phyloP scores from a whole-genome alignment of 2,797 vertebrate genomes.

The Paguma larvata region DNA sequence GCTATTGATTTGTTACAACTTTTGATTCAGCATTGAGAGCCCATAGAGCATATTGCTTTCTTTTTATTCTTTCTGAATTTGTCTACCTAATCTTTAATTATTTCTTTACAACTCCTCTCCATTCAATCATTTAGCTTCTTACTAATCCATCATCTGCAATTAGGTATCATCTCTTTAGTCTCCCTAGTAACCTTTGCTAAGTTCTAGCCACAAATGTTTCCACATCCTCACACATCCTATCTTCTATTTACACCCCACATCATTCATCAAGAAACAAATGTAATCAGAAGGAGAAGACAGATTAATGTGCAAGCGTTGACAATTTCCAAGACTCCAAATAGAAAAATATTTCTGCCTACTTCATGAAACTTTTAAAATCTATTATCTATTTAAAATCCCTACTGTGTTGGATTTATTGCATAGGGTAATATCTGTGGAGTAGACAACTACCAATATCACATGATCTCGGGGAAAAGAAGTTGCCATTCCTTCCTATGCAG shows the following conservation, averaged over 20 bases:
- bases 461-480: not conserved
- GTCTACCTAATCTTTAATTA: not conserved
- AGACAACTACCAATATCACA: not conserved
- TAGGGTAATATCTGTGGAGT: not conserved
- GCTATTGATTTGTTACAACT: not conserved
- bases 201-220: not conserved
- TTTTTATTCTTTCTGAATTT: conserved; percentile 10
- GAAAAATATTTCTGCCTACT: not conserved
- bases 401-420: not conserved
- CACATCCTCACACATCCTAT: not conserved
- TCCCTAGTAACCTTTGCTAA: not conserved
- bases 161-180: not conserved
- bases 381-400: not conserved
- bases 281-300: not conserved
- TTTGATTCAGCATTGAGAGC: not conserved
- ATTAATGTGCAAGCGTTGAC: not conserved
- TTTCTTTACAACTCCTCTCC: not conserved
- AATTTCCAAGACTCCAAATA: not conserved
- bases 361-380: not conserved
- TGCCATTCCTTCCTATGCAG: not conserved
- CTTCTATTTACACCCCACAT: not conserved
- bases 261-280: not conserved
- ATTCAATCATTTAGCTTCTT: not conserved
- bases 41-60: not conserved
- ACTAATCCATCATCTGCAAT: not conserved